Percentiles rank a stretch among this genome's conserved stretches.
These are phyloP conservation scores for Onthophagus sagittarius DNA, from an alignment of 2,888 invertebrate genomes.

Conservation along the genomic window DNA sequence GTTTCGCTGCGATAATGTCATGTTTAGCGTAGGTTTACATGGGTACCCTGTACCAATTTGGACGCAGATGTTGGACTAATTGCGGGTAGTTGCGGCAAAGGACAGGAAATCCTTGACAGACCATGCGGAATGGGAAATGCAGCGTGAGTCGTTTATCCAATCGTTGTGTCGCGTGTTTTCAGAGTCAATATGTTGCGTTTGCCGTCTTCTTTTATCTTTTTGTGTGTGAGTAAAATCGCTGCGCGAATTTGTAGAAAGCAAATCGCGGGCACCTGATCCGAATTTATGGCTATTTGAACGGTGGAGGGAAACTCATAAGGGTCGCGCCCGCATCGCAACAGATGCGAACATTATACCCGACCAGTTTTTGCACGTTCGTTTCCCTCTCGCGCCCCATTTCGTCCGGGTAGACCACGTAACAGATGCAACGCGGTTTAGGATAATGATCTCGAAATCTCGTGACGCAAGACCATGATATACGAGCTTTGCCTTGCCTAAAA, in stretches of 20 bases:
- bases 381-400: not conserved
- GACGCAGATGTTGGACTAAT: not conserved
- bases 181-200: not conserved
- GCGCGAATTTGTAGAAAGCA: not conserved
- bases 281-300: not conserved
- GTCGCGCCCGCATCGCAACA: not conserved
- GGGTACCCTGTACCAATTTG: not conserved
- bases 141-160: not conserved
- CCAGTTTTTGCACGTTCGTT: not conserved
- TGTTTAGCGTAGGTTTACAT: not conserved
- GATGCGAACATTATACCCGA: not conserved
- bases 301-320: not conserved
- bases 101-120: not conserved
- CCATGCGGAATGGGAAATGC: not conserved
- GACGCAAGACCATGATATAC: conserved; percentile 1
- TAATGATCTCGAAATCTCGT: conserved; percentile 11
- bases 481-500: conserved; percentile 1
- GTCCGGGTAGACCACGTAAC: conserved; percentile 2
- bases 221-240: not conserved
- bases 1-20: not conserved
- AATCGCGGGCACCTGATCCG: not conserved
- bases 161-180: not conserved
- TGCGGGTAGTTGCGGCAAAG: not conserved
- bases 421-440: conserved; percentile 12
- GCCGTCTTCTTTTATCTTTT: not conserved